Evolutionary conservation across 2,797 vertebrate species (phyloP), one percentile per base, ranked within the genome.

Genomic region (Syngnathus acus): DNA sequence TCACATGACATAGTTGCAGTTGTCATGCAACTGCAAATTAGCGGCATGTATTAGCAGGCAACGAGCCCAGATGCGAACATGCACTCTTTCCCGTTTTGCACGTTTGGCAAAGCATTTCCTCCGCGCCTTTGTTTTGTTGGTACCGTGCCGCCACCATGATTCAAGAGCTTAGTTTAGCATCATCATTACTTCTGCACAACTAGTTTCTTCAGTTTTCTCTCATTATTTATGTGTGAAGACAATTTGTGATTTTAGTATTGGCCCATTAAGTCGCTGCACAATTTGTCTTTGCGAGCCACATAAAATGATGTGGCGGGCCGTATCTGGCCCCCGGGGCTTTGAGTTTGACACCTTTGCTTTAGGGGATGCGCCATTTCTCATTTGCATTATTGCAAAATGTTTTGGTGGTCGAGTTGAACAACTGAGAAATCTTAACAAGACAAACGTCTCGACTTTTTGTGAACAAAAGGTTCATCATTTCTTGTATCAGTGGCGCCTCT

Each of bases 1-100:
- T 57, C 67, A 68, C 57, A 67, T 64, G 51, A 68, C 10, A 21
- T 61, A 69, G 57, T 68, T 71, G 45, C 19, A 38, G 17, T 32
- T 26, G 57, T 71, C 75, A 73, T 5, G 54, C 67, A 51, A 68
- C 63, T 47, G 26, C 63, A 69, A 69, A 84, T 68, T 68, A 69
- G 57, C 67, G 14, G 48, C 57, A 43, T 60, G 42, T n/a, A 64
- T 51, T 37, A 51, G 32, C 53, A 42, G 62, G 65, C 48, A 59
- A 62, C 53, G 57, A 19, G 47, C 26, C 55, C 74, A 72, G 66
- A 68, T 76, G 73, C 65, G 65, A 75, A 58, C 64, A 70, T 76
- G 62, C 58, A 62, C 67, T 80, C 54, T 75, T 32, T 47, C 13
- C 62, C 48, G 42, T 72, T 66, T 42, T 58, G 61, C 64, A 65